Conservation (phyloP, 2,797 vertebrate genomes). For the Dendrocincla fuliginosa region DNA sequence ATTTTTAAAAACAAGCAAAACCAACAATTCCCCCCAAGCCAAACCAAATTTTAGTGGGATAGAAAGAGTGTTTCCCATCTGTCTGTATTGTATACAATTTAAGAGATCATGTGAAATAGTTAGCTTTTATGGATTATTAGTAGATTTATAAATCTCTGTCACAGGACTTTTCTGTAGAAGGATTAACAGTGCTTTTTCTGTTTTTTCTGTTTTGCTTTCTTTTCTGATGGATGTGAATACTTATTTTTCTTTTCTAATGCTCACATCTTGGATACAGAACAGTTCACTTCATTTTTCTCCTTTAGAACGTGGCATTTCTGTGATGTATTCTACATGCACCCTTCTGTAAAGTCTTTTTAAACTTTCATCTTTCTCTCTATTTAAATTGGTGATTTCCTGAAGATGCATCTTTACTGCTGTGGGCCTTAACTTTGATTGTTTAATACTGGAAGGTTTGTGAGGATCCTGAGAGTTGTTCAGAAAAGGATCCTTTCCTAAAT, state of each 20-base stretch:
- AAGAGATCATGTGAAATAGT: not conserved
- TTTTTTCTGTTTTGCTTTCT: not conserved
- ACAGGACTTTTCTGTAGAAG: not conserved
- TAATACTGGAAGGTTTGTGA: not conserved
- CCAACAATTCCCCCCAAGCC: rapidly evolving
- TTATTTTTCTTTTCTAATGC: not conserved
- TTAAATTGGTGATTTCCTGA: not conserved
- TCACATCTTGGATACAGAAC: not conserved
- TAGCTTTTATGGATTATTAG: not conserved
- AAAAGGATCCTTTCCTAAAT: not conserved
- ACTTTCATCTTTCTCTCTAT: not conserved
- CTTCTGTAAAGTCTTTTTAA: not conserved
- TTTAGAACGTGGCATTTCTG: not conserved
- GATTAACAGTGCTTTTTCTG: not conserved
- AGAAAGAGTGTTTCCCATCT: not conserved
- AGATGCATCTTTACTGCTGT: not conserved
- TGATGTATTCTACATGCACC: not conserved
- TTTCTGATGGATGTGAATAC: not conserved
- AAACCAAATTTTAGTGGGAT: not conserved
- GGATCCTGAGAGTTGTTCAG: not conserved
- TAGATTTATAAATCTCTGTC: not conserved
- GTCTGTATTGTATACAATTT: not conserved
- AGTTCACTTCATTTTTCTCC: not conserved
- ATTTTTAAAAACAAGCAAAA: not conserved
- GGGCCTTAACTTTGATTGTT: not conserved